Evolutionary conservation across 2,113 vertebrate species (phyloP), one percentile per base, ranked within the genome.

Genomic region (Dolichallabes microphthalmus): DNA sequence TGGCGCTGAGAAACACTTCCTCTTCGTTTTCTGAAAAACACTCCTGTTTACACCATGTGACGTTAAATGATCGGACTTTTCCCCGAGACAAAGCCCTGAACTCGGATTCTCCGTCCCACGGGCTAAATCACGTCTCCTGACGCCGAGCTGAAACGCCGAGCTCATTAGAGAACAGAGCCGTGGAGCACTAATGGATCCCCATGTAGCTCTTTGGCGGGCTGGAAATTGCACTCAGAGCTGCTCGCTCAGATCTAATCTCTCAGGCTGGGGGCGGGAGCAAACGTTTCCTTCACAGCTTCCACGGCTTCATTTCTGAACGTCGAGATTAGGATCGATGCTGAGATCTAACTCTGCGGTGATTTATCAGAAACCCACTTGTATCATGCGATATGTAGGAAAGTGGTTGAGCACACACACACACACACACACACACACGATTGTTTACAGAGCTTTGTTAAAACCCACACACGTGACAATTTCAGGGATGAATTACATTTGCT

Each of bases 151-250:
- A 81, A 75, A 55, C 52, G 52, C 57, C 10, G 27, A 35, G 45
- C 66, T 88, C 53, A 60, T 86, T 76, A 71, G 61, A 84, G 35
- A 69, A 39, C 8, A 11, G 27, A 79, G 30, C 35, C 15, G 80
- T 84, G 82, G 88, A 85, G 76, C 85, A 25, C 74, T 87, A 86
- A 91, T 88, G 84, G 90, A 89, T 91, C 82, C 86, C 63, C n/a
- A 9, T 68, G 66, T 82, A 76, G 86, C 84, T 87, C 71, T 35
- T 39, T 88, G 74, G 89, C 90, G 86, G 86, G 82, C 82, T 89
- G 87, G 20, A 85, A 89, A 92, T 90, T 85, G 85, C 63, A 86
- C 87, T 86, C 77, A 1, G 52, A 87, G 30, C 77, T 81, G 74
- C 83, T 82, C 71, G 52, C 81, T 85, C 82, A 52, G 68, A 84